Evolutionary conservation across 2,888 invertebrate genomes (phyloP).

Genomic region (Drosophila infuscata): DNA sequence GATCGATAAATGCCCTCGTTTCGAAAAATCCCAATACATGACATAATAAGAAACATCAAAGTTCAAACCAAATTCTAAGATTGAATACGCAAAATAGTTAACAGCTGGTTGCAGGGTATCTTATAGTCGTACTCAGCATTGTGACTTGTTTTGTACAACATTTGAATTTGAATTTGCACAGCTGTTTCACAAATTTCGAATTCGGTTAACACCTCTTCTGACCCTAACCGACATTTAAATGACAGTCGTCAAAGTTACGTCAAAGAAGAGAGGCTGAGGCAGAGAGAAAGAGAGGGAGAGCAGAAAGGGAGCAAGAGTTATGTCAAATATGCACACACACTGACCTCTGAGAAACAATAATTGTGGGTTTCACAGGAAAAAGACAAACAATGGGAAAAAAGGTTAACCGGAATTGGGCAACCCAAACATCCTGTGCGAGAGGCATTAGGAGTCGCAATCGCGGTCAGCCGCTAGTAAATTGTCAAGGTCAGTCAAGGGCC

Average conservation of each 20-base stretch:
- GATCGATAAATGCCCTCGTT: background rate
- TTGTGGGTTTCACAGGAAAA: conserved; percentile 33
- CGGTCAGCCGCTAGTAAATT: conserved; percentile 20
- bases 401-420: conserved; percentile 45
- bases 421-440: conserved; percentile 51
- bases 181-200: conserved; percentile 43
- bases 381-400: conserved; percentile 46
- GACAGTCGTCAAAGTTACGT: conserved; percentile 18
- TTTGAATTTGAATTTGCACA: conserved; percentile 41
- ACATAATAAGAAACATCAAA: background rate
- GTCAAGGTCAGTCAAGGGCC: conserved; percentile 51
- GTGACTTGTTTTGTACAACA: background rate
- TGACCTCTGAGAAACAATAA: conserved; percentile 32
- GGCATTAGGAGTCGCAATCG: conserved; percentile 32
- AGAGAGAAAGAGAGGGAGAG: background rate
- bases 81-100: background rate
- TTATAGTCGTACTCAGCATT: background rate
- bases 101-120: background rate
- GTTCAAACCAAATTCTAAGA: background rate
- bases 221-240: conserved; percentile 11
- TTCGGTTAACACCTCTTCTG: conserved; percentile 54
- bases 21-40: too few relatives aligned
- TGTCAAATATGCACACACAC: conserved; percentile 23
- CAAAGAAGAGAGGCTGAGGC: background rate
- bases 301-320: conserved; percentile 14